Evolutionary conservation across 2,797 vertebrate species (phyloP).

Genomic region (Tachyglossus aculeatus): DNA sequence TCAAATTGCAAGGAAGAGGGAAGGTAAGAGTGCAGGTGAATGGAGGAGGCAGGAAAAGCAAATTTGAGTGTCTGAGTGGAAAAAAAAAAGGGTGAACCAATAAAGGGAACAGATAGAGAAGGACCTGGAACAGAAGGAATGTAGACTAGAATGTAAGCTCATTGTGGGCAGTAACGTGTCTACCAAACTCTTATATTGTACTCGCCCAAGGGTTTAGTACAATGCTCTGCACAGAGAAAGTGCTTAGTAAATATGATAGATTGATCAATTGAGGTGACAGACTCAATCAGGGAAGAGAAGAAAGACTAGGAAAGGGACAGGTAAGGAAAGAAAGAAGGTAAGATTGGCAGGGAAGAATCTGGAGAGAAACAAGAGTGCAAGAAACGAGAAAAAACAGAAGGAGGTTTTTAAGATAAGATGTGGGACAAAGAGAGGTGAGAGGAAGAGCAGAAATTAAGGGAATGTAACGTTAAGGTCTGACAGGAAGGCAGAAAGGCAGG

Average conservation of each 20-base stretch:
- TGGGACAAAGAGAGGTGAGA: neutral
- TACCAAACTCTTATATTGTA: too few species aligned
- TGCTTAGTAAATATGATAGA: too few species aligned
- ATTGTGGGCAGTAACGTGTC: too few species aligned
- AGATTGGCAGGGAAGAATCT: neutral
- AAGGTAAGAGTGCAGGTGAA: neutral
- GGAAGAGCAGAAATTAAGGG: neutral
- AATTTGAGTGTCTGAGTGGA: too few species aligned
- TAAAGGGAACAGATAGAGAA: neutral
- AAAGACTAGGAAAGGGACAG: neutral
- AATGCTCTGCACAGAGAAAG: too few species aligned
- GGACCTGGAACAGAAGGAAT: neutral
- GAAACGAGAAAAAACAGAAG: neutral
- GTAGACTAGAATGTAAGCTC: too few species aligned
- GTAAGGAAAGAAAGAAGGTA: too few species aligned
- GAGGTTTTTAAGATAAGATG: neutral
- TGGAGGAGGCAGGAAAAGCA: neutral
- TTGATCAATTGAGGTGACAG: too few species aligned
- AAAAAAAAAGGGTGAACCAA: neutral
- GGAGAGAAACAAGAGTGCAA: neutral
- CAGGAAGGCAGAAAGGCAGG: neutral
- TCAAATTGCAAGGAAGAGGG: neutral
- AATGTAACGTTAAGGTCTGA: neutral
- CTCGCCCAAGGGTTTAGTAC: too few species aligned
- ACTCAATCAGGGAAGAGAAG: neutral